These are phyloP conservation scores for Tinamus guttatus DNA, from an alignment of 2,113 vertebrate species.

Conservation along the genomic window DNA sequence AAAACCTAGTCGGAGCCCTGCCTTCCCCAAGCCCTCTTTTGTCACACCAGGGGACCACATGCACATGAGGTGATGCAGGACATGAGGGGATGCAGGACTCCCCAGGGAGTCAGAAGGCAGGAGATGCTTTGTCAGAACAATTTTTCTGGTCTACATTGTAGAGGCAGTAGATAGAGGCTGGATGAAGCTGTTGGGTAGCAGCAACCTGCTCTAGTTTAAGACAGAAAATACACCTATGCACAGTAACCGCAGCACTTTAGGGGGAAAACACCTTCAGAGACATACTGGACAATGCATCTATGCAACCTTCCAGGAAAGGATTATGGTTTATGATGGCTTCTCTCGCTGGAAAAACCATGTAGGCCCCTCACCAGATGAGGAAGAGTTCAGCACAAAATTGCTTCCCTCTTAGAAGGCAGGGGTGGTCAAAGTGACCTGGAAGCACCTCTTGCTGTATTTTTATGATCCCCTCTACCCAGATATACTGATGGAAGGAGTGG, in stretches of 20 bases:
- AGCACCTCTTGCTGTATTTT: neutral
- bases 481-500: neutral
- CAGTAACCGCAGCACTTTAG: neutral
- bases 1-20: neutral
- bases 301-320: neutral
- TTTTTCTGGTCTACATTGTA: neutral
- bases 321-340: neutral
- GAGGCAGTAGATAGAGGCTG: neutral
- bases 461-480: neutral
- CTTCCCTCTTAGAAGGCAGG: neutral
- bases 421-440: neutral
- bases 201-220: neutral
- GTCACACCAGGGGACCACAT: constrained; percentile 1
- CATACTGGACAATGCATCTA: neutral
- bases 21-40: constrained; percentile 5
- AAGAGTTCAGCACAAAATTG: neutral
- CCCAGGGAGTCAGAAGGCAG: neutral
- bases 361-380: neutral
- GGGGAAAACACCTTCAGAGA: neutral
- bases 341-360: neutral
- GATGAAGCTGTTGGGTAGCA: neutral
- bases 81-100: neutral
- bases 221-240: neutral
- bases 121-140: neutral
- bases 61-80: neutral